phyloP scores from a whole-genome alignment of 1,140 invertebrate genomes.

The Orius insidiosus region DNA sequence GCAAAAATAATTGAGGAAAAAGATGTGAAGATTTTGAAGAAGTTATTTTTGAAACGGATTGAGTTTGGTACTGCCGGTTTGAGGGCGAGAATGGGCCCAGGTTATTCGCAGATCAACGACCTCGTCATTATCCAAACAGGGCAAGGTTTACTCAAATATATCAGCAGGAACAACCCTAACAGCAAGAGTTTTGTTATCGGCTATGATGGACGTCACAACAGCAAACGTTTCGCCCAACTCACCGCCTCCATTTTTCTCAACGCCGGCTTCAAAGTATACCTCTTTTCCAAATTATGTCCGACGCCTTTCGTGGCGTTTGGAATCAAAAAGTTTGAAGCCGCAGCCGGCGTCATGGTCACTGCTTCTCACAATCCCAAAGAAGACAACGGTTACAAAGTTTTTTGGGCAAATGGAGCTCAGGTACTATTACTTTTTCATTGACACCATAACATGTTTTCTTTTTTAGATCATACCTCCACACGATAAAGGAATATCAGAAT shows the following conservation, averaged over 20 bases:
- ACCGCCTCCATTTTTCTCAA: slow-evolving; percentile 69
- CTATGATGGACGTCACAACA: slow-evolving; percentile 90
- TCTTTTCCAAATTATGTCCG: slow-evolving; percentile 67
- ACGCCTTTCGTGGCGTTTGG: slow-evolving; percentile 87
- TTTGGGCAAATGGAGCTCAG: slow-evolving; percentile 86
- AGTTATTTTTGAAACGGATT: slow-evolving; percentile 45
- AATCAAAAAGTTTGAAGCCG: slow-evolving; percentile 47
- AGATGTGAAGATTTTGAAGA: slow-evolving; percentile 32
- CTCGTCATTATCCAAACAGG: slow-evolving; percentile 91
- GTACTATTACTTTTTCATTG: slow-evolving; percentile 23
- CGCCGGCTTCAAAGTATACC: slow-evolving; percentile 59
- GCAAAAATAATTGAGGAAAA: slow-evolving; percentile 27
- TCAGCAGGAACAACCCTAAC: slow-evolving; percentile 37
- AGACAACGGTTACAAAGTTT: slow-evolving; percentile 99
- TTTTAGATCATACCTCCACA: slow-evolving; percentile 76
- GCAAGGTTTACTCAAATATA: slow-evolving; percentile 75
- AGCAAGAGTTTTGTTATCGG: slow-evolving; percentile 60
- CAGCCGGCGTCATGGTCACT: slow-evolving; percentile 86
- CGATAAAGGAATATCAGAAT: slow-evolving; percentile 70
- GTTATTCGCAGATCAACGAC: slow-evolving; percentile 91
- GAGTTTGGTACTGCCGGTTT: slow-evolving; percentile 84
- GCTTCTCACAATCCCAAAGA: slow-evolving; percentile 98
- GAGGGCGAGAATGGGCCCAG: slow-evolving; percentile 78
- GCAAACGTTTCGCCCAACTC: slow-evolving; percentile 75
- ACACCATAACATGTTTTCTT: slow-evolving; percentile 4